Evolutionary conservation across 2,888 invertebrate species (phyloP).

Genomic region (Epistrophe grossulariae): DNA sequence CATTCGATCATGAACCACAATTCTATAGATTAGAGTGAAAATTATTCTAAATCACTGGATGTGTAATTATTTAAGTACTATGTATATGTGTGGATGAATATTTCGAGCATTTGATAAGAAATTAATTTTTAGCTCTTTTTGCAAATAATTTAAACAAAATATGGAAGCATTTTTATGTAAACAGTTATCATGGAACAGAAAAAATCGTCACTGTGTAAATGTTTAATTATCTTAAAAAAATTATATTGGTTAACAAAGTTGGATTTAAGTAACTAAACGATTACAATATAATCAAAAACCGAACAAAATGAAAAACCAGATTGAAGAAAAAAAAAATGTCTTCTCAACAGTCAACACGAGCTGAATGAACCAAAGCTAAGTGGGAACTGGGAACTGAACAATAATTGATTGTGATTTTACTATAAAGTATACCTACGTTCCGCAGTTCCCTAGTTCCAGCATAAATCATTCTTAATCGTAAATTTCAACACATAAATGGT

Average conservation of each 20-base stretch:
- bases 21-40: not conserved
- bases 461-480: not conserved
- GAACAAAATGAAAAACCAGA: not conserved
- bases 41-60: not conserved
- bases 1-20: not conserved
- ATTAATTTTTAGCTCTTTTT: not conserved
- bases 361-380: not conserved
- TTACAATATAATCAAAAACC: not conserved
- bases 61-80: not conserved
- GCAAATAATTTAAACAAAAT: not conserved
- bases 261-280: not conserved
- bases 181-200: not conserved
- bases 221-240: not conserved
- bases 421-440: not conserved
- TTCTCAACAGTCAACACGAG: not conserved
- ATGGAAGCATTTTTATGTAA: not conserved
- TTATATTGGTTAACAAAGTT: not conserved
- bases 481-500: not conserved
- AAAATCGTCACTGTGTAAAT: not conserved
- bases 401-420: not conserved
- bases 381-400: not conserved
- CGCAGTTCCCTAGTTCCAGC: not conserved
- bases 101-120: not conserved
- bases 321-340: not conserved
- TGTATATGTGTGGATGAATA: not conserved